Evolutionary conservation across 2,113 vertebrate species (phyloP).

Genomic region (Pseudopodoces humilis): DNA sequence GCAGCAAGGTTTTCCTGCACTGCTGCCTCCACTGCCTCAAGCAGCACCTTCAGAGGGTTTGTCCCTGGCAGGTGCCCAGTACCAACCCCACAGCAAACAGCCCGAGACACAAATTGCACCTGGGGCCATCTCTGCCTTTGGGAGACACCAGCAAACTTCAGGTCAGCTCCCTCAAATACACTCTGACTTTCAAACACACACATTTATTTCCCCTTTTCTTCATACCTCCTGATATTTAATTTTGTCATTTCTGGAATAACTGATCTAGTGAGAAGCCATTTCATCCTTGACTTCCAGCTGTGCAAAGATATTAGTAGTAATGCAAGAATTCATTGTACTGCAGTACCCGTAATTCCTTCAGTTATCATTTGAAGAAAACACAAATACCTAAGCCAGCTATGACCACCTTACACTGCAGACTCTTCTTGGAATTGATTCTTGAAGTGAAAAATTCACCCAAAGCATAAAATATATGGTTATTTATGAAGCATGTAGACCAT

Average conservation of each 20-base stretch:
- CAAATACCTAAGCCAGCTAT: background rate
- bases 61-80: too few species aligned
- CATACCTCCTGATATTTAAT: background rate
- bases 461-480: background rate
- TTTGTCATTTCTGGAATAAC: background rate
- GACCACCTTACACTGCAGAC: background rate
- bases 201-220: background rate
- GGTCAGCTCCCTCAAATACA: background rate
- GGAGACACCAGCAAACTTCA: background rate
- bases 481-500: background rate
- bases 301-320: background rate
- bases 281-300: background rate
- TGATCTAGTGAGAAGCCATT: background rate
- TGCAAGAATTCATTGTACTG: background rate
- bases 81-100: background rate
- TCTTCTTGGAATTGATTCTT: background rate
- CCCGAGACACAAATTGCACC: fast-evolving
- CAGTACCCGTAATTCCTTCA: background rate
- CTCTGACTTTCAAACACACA: background rate
- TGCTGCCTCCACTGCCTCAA: background rate
- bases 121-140: background rate
- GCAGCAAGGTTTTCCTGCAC: background rate
- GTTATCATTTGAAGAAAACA: background rate
- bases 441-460: background rate
- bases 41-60: background rate